Evolutionary conservation across 2,888 invertebrate genomes (phyloP), one percentile per base, ranked within the genome.

Genomic region (Teleogryllus oceanicus): DNA sequence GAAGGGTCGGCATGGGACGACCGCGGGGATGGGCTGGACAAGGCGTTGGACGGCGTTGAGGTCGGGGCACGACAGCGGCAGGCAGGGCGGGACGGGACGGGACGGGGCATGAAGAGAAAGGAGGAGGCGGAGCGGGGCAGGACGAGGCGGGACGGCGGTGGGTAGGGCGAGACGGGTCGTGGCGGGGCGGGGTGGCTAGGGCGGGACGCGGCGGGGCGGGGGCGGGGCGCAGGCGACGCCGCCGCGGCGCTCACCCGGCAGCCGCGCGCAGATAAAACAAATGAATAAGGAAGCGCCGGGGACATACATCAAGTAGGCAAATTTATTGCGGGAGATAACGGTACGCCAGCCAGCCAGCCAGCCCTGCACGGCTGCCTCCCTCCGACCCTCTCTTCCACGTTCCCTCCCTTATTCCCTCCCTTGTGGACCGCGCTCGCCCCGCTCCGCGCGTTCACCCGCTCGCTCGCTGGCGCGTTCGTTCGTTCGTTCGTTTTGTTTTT

Each of bases 261-360:
- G 49, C 37, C 79, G 50, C 79, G 18, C 79, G 76, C 75, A 81
- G 80, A 81, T 81, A 81, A 81, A 81, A 81, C 78, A 81, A 81
- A 81, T 81, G 81, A 81, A 80, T 81, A 81, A 81, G 81, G 81
- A 81, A 81, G 80, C 77, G 81, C 79, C 80, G 78, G 82, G 83
- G 82, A 83, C 83, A 83, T 84, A 84, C 83, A 84, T 84, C 84
- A 84, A 84, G 83, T 82, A 83, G 83, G 83, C 83, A 83, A 84
- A 84, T 84, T 84, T 84, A 84, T 84, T 84, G 83, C 83, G 81
- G 80, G 83, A 83, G 84, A 83, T 83, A 83, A 79, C 81, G 79
- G 83, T n/a, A 80, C 80, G 62, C 75, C 76, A 49, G 75, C 80
- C 78, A 24, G 77, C 77, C 50, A 77, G 24, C 24, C 24, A 24